phyloP scores from a whole-genome alignment of 2,113 vertebrate species.

The Megaceryle maxima region DNA sequence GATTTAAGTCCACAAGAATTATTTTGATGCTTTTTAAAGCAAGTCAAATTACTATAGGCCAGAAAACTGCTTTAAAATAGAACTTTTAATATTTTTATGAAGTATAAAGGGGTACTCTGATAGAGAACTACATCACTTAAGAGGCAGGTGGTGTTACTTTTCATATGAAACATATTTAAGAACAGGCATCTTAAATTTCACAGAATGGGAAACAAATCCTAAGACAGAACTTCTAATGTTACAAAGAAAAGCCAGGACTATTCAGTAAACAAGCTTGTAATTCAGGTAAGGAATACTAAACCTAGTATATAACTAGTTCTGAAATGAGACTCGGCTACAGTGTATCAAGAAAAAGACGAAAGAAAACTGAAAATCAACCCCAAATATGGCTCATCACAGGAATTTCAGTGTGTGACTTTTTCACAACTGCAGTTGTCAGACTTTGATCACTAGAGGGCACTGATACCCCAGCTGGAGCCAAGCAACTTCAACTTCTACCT shows the following conservation, averaged over 20 bases:
- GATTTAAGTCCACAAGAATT: not conserved
- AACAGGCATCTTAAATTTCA: not conserved
- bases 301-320: not conserved
- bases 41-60: not conserved
- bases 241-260: not conserved
- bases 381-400: rapidly evolving
- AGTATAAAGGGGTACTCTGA: not conserved
- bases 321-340: not conserved
- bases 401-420: not conserved
- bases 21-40: not conserved
- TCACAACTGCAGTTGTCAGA: not conserved
- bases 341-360: not conserved
- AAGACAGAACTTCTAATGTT: not conserved
- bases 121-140: not conserved
- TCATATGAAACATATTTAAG: not conserved
- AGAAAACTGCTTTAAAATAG: not conserved
- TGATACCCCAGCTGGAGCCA: not conserved
- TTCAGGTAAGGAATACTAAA: not conserved
- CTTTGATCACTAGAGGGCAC: constrained; percentile 72
- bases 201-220: not conserved
- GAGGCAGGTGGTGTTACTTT: not conserved
- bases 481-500: not conserved
- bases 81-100: not conserved
- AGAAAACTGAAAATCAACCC: not conserved
- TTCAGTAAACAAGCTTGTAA: not conserved